A percentile compares a stretch with the other conserved stretches of the same genome.
These are phyloP conservation scores for Lepidurus packardi DNA, from an alignment of 1,140 invertebrate genomes.

Conservation along the genomic window DNA sequence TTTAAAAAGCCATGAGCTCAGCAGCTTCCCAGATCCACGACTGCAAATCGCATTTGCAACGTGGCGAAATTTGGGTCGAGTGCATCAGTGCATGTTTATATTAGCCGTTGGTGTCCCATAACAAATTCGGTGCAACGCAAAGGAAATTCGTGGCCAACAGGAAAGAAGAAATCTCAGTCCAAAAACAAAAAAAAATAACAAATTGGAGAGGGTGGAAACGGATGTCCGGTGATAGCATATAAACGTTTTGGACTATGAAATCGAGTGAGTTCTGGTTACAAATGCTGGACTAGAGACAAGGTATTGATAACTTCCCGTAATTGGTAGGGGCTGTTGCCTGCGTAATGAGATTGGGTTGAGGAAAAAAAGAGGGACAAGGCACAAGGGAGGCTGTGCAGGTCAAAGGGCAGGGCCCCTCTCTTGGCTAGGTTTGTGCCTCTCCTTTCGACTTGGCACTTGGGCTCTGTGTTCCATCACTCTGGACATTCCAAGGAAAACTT, in stretches of 20 bases:
- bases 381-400: neutral
- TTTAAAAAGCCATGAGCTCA: neutral
- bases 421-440: neutral
- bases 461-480: neutral
- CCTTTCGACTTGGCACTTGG: neutral
- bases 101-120: no score
- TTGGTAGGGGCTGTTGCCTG: neutral
- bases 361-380: no score
- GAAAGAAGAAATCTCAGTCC: neutral
- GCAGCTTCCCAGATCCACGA: neutral
- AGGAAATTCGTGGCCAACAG: neutral
- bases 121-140: no score
- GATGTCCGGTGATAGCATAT: neutral
- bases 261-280: neutral
- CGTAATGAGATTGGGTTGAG: neutral
- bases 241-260: neutral
- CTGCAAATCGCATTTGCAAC: constrained; percentile 9
- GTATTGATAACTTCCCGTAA: neutral
- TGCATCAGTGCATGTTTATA: no score
- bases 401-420: neutral
- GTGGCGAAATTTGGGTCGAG: neutral
- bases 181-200: neutral
- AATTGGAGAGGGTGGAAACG: neutral
- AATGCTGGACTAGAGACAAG: neutral
- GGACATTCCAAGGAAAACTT: neutral